A percentile compares a stretch with the other conserved stretches of the same genome.
Conservation (phyloP, 2,888 invertebrate species). For the Thymelicus sylvestris region DNA sequence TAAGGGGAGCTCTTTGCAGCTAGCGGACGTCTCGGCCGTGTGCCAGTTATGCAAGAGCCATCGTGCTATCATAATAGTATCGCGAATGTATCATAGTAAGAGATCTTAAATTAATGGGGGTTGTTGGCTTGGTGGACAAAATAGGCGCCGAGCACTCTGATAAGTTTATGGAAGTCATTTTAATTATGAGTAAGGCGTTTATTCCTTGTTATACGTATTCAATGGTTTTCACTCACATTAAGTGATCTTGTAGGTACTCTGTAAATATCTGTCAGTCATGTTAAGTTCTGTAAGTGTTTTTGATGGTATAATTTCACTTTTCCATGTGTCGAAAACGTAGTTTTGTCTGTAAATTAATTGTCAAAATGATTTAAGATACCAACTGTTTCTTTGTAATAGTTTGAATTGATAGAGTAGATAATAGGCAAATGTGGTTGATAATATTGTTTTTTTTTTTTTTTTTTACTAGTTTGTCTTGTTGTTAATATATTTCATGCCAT, state of each 20-base stretch:
- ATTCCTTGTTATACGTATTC: not conserved
- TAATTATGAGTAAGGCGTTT: not conserved
- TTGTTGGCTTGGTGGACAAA: constrained; percentile 27
- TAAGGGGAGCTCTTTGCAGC: constrained; percentile 55
- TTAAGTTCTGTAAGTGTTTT: too few relatives aligned
- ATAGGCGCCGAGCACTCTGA: constrained; percentile 24
- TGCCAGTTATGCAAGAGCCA: constrained; percentile 60
- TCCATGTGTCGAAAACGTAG: too few relatives aligned
- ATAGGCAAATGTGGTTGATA: too few relatives aligned
- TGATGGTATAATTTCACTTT: too few relatives aligned
- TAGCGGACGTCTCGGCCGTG: constrained; percentile 51
- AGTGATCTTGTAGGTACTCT: not conserved
- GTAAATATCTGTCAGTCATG: too few relatives aligned
- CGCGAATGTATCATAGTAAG: constrained; percentile 52
- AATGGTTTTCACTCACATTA: not conserved
- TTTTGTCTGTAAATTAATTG: too few relatives aligned
- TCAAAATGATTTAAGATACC: too few relatives aligned
- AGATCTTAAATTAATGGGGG: constrained; percentile 58
- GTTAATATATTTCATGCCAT: too few relatives aligned
- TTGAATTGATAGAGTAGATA: too few relatives aligned
- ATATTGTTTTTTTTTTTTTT: too few relatives aligned
- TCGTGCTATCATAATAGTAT: constrained; percentile 53
- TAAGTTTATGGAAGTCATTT: constrained; percentile 1
- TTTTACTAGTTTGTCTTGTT: too few relatives aligned
- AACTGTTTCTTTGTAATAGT: too few relatives aligned